Evolutionary conservation across 2,113 vertebrate species (phyloP), one percentile per base, ranked within the genome.

Genomic region (Oreochromis aureus): DNA sequence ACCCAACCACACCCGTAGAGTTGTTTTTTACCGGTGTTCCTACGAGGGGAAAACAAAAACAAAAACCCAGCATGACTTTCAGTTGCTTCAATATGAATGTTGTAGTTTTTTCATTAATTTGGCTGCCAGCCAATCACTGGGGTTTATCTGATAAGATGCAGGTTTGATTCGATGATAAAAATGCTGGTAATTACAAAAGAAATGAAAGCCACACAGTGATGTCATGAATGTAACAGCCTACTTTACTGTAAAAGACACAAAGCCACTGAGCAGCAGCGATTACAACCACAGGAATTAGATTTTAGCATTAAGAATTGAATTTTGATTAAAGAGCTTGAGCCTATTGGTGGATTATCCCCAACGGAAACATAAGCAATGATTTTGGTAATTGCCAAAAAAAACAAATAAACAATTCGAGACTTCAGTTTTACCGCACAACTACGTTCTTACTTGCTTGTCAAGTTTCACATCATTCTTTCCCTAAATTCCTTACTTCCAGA

Each of bases 1-100:
- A 99, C 90, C 98, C 98, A 83, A 98, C 97, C 89, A 97, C 86
- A 8, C 95, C 96, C 53, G 98, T 96, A 0, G 97, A 95, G 53
- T 98, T 95, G 87, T 95, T 98, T 93, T 95, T 93, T 58, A 97
- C 87, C 34, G 98, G 96, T 9, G 92, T 97, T 80, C 99, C 99
- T 99, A 95, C 55, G 85, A 61, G 44, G 7, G 44, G 7, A 4
- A 59, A 81, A 3, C 34, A 39, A 22, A 58, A 59, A 59, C 12
- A 58, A 58, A 69, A 41, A 69, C 76, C 2, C 4, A 84, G 16
- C 10, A 3, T 5, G 32, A 51, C 18, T 71, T 82, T 54, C 11
- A 22, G 24, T 16, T 2, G 46, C 58, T 61, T 51, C 8, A 16
- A 13, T 51, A 22, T 6, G 11, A n/a, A 48, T 18, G 71, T 30